These are phyloP conservation scores for Pachypsylla venusta DNA, from an alignment of 1,140 invertebrate species.

Conservation along the genomic window DNA sequence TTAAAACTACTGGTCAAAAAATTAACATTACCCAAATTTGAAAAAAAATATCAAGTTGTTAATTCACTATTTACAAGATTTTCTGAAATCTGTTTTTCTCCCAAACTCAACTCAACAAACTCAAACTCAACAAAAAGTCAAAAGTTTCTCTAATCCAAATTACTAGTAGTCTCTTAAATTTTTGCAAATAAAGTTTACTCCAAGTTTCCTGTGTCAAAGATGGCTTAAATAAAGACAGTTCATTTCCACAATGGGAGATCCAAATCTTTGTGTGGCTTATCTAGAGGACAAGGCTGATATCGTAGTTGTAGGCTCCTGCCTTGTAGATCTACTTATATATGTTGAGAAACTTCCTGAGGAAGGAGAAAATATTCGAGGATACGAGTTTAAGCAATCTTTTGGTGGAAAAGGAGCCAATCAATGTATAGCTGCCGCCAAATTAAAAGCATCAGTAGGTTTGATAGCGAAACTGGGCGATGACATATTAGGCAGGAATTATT, in stretches of 20 bases:
- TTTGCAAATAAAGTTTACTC: too few relatives aligned
- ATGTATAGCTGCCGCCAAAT: constrained; percentile 68
- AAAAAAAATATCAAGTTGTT: too few relatives aligned
- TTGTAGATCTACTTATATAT: constrained; percentile 46
- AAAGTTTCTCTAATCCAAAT: too few relatives aligned
- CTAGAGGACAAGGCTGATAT: constrained; percentile 12
- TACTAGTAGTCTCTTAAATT: too few relatives aligned
- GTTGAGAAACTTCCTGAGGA: constrained; percentile 55
- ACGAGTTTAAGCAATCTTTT: constrained; percentile 63
- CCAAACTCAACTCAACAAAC: too few relatives aligned
- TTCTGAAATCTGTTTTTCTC: too few relatives aligned
- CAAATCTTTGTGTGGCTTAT: not conserved
- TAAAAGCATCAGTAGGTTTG: constrained; percentile 63
- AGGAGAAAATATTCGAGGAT: constrained; percentile 72
- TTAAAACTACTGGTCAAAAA: too few relatives aligned
- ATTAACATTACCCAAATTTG: too few relatives aligned
- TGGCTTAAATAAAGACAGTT: too few relatives aligned
- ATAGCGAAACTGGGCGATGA: constrained; percentile 81
- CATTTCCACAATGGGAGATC: not conserved
- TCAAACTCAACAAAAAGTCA: too few relatives aligned
- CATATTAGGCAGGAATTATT: constrained; percentile 61
- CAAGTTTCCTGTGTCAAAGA: too few relatives aligned
- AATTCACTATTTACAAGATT: too few relatives aligned
- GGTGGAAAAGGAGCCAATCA: constrained; percentile 97
- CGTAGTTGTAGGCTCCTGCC: constrained; percentile 22